Base-by-base conservation (phyloP, 2,113 vertebrate genomes). In the Labeo catla region DNA sequence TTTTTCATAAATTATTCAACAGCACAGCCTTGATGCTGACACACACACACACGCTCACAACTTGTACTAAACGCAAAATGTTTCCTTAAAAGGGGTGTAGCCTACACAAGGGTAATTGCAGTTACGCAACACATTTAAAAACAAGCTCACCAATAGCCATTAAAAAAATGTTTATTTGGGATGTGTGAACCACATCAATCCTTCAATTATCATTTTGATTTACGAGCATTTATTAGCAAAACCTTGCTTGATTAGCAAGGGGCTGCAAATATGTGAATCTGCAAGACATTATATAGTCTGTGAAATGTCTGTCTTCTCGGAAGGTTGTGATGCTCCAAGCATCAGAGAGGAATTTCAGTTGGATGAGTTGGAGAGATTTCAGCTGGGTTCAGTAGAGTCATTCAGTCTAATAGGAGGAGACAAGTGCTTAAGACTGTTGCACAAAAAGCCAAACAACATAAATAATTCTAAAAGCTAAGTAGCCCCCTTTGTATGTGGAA, bases 391-490 rank as follows among this genome's bases (percentile, higher is more conserved):
- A 93, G 93, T 94, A 93, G 89, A 93, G 94, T 95, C 93, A 88
- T 94, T 94, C 92, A 87, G 89, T 91, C 91, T 95, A 95, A 95
- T 95, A 93, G 93, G 90, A 95, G 93, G 94, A 94, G 93, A 95
- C 94, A 95, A 93, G 81, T 92, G 93, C 92, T 94, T 95, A 93
- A n/a, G 91, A 92, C 91, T 84, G 91, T 93, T 93, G 91, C 93
- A 95, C 94, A 94, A 95, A 81, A 95, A 93, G 90, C 91, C 92
- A 88, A 91, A 93, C 92, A 94, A 94, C 93, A 94, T 95, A 94
- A 95, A 95, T 95, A 95, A 95, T 95, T 95, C 94, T 91, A 92
- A 95, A 95, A 95, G 94, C 93, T 93, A 95, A 95, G 91, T 91
- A 91, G 92, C 91, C 91, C 91, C 91, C 92, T 92, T 88, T 93